phyloP scores from a whole-genome alignment of 2,797 vertebrate genomes.

The Novumbra hubbsi region DNA sequence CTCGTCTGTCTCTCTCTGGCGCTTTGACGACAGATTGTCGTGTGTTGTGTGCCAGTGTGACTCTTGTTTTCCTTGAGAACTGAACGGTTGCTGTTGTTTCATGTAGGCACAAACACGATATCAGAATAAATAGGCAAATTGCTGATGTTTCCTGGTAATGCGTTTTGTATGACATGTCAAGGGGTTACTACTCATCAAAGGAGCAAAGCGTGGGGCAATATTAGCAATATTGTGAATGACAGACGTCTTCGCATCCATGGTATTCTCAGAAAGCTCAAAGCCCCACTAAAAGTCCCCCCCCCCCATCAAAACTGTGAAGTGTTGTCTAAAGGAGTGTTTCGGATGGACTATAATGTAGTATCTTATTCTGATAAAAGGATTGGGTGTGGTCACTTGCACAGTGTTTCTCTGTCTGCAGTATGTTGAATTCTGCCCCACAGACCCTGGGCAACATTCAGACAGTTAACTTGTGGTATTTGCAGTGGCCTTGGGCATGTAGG shows the following conservation, averaged over 20 bases:
- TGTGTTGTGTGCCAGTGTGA: constrained; percentile 55
- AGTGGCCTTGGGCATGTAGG: background rate
- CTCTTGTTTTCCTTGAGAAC: constrained; percentile 22
- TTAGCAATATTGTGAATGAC: background rate
- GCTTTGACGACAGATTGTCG: constrained; percentile 28
- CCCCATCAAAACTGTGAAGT: background rate
- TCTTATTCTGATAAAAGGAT: background rate
- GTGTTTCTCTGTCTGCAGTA: background rate
- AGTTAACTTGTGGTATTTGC: background rate
- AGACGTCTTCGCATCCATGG: background rate
- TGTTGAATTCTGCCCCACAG: background rate
- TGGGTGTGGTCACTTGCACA: background rate
- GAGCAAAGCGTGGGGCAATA: background rate
- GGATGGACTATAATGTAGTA: background rate
- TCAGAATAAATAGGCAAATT: background rate
- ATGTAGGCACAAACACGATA: constrained; percentile 1
- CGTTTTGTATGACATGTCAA: background rate
- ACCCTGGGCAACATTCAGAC: background rate
- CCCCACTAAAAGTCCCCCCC: no score
- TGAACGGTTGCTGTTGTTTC: constrained; percentile 9
- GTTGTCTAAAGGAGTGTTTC: background rate
- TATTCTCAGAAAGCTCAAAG: background rate
- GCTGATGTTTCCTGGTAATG: background rate
- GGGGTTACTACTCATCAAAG: background rate
- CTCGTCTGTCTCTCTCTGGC: background rate